Conservation (phyloP, 2,113 vertebrate species). For the human region GRCh38 chr1:182560501-182561000, state of each 20-base stretch:
- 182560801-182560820: neutral
- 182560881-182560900: neutral
- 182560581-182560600: neutral
- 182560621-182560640: neutral
- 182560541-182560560: neutral
- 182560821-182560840: neutral
- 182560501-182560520: neutral
- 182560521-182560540: neutral
- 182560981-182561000: neutral
- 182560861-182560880: neutral
- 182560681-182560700: neutral
- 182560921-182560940: neutral
- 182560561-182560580: conserved; percentile 56
- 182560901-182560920: neutral
- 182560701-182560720: neutral
- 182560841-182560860: neutral
- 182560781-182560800: neutral
- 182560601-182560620: neutral
- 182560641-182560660: neutral
- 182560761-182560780: neutral
- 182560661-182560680: neutral
- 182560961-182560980: neutral
- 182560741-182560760: neutral
- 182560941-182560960: neutral
- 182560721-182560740: neutral